Percentiles rank a stretch among this genome's conserved stretches.
These are phyloP conservation scores for Eupelmus urozonus DNA, from an alignment of 2,888 invertebrate genomes.

Conservation along the genomic window DNA sequence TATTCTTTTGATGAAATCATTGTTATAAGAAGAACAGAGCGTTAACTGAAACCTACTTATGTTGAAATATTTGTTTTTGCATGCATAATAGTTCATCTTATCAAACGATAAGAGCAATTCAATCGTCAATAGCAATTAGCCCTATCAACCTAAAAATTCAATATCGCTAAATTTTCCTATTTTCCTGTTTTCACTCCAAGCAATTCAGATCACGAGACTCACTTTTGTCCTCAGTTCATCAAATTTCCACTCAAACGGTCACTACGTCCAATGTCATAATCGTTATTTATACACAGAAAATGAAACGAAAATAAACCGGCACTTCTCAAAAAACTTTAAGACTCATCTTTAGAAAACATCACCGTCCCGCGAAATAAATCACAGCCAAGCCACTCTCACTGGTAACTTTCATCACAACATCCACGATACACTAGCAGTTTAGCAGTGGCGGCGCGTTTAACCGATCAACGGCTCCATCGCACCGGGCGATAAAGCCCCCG, in stretches of 20 bases:
- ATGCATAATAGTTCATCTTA: slow-evolving; percentile 5
- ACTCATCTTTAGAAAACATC: background rate
- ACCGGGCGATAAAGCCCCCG: background rate
- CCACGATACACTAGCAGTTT: no score
- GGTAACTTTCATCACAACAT: no score
- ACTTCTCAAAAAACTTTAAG: background rate
- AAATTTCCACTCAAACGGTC: background rate
- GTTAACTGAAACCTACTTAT: slow-evolving; percentile 15
- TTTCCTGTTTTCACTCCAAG: background rate
- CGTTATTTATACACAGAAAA: background rate
- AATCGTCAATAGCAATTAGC: slow-evolving; percentile 17
- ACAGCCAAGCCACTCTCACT: background rate
- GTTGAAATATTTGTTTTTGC: slow-evolving; percentile 18
- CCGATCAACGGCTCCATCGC: background rate
- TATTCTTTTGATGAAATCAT: slow-evolving; percentile 1
- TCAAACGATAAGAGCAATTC: slow-evolving; percentile 10
- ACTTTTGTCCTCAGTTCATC: background rate
- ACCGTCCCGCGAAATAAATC: background rate
- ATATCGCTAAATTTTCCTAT: background rate
- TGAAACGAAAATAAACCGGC: background rate
- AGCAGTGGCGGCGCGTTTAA: no score
- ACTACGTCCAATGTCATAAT: background rate
- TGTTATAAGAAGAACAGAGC: background rate
- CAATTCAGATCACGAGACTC: background rate
- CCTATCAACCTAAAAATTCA: slow-evolving; percentile 6